Base-by-base conservation (phyloP, 2,797 vertebrate genomes). In the Acanthiza pusilla region DNA sequence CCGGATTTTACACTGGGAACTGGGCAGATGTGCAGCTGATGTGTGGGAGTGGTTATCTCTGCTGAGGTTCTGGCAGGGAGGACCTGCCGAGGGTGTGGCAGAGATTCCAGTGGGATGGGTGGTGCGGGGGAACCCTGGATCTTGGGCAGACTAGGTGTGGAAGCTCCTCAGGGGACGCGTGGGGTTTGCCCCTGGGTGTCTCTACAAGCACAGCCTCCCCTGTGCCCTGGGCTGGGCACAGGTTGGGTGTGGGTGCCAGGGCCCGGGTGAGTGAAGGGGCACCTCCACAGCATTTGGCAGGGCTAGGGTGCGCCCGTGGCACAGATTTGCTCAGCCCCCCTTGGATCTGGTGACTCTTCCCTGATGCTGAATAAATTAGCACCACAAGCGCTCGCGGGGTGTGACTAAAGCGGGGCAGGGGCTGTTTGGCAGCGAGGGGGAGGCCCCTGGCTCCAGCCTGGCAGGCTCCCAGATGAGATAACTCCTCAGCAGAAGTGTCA, bases 401-500 rank as follows among this genome's bases (percentile, higher is more conserved):
- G 81, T 95, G 94, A 96, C 76, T 96, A 82, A 96, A 89, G 81
- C 90, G 66, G 95, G 94, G 79, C 92, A 93, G 93, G 91, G 70
- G 60, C 76, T 87, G 86, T 67, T 75, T 93, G 83, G 78, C 84
- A 89, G 83, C 0, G 13, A 92, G 89, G 91, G 42, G 91, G 89
- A 88, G 53, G 72, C 70, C 73, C 65, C 77, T 47, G 0, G 58
- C 86, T 58, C 75, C 7, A 13, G 55, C 48, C 47, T 63, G 26
- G 51, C 57, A 53, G 80, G 65, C 81, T 94, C 70, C 63, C 77
- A 66, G 50, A 42, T 81, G 89, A 90, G 62, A 32, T 58, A 85
- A 54, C 78, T 92, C 67, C 60, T 89, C 83, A 15, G 58, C 78
- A 78, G 8, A 82, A 79, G 82, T 76, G 88, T 54, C 71, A 2